Base-by-base conservation (phyloP, 2,797 vertebrate genomes). In the Discoglossus pictus region DNA sequence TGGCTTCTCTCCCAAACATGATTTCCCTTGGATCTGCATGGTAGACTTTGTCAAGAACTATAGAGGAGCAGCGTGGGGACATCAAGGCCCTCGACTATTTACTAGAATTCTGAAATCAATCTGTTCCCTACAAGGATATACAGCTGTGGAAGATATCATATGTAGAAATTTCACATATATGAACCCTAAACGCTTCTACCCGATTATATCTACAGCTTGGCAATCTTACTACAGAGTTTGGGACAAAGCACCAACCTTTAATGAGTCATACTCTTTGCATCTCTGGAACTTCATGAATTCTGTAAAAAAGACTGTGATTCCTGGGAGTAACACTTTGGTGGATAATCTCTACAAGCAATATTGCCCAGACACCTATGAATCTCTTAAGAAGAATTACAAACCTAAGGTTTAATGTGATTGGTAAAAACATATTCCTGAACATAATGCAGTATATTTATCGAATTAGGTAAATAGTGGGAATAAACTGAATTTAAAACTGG, bases 201-300 rank as follows among this genome's bases (percentile, higher is more conserved):
- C 89, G 3, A 89, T 90, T 16, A 72, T 82, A 0, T 88, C 76
- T n/a, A 17, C 6, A 0, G 3, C 62, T 23, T 90, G 87, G 89
- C 18, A 38, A 21, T 73, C 59, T 18, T 89, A 87, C 69, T 89
- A 87, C 0, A 46, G 83, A 12, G 84, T 86, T 31, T 89, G 88
- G 86, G 67, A 81, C 15, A 46, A 55, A 31, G 78, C 48, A 3
- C 86, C 82, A 0, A 74, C 0, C 11, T 91, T 91, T 76, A 85
- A 75, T n/a, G 1, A 80, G 12, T 89, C 88, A 18, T 90, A 88
- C 0, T 85, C 83, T 0, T 73, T 88, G 65, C 88, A 90, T 54
- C 67, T 91, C 31, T 91, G 88, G 88, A 91, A 89, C 61, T 83
- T 79, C 68, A 87, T 89, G 85, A 91, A 89, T 61, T 12, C 12